Conservation (phyloP, 2,797 vertebrate species). For the Acridotheres tristis region DNA sequence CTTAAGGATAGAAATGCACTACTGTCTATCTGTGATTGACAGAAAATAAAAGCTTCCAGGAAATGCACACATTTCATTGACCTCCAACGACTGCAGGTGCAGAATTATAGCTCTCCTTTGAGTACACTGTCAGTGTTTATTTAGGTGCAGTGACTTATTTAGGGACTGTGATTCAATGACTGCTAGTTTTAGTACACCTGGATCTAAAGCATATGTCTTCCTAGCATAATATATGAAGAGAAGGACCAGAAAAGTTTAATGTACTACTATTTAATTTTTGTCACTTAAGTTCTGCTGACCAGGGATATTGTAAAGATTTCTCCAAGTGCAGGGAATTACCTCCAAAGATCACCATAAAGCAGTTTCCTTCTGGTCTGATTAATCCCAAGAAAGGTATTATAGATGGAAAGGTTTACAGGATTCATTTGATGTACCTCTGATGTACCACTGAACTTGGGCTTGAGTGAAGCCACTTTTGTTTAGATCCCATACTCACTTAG, state of each 20-base stretch:
- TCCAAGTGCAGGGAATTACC: background rate
- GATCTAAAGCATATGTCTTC: slow-evolving; percentile 20
- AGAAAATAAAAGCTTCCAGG: slow-evolving; percentile 50
- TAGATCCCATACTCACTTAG: background rate
- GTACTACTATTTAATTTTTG: background rate
- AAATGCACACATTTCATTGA: slow-evolving; percentile 46
- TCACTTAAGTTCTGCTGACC: background rate
- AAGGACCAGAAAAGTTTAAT: background rate
- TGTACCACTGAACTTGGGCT: background rate
- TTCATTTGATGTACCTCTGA: background rate
- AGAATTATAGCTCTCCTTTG: slow-evolving; percentile 59
- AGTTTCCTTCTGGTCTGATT: background rate
- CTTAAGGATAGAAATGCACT: background rate
- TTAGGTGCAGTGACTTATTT: slow-evolving; percentile 19
- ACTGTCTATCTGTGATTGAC: slow-evolving; percentile 50
- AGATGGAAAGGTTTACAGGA: background rate
- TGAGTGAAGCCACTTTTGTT: background rate
- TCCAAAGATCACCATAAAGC: background rate
- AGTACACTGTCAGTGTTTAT: slow-evolving; percentile 45
- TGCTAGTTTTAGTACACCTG: slow-evolving; percentile 24
- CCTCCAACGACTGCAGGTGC: slow-evolving; percentile 31
- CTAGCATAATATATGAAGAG: background rate
- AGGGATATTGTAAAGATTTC: background rate
- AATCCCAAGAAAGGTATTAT: background rate
- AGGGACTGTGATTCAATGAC: slow-evolving; percentile 20